Percentiles rank a stretch among this genome's conserved stretches.
These are phyloP conservation scores for Malurus elegans DNA, from an alignment of 2,113 vertebrate species.

Conservation along the genomic window DNA sequence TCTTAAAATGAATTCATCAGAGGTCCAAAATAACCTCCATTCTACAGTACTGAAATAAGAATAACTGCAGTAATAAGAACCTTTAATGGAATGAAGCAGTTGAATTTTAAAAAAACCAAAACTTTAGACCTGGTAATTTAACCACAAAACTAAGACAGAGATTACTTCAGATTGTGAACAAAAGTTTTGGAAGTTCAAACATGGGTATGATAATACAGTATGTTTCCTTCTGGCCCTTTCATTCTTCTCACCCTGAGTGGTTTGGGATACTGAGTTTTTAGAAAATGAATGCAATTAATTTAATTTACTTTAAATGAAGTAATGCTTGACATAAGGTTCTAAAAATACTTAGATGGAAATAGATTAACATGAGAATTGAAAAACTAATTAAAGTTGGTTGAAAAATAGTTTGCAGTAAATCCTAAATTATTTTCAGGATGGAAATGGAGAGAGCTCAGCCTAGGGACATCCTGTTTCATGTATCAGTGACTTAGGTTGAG, in stretches of 20 bases:
- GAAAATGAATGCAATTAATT: not conserved
- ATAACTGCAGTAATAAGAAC: not conserved
- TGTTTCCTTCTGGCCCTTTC: not conserved
- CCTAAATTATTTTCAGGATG: not conserved
- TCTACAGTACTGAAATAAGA: not conserved
- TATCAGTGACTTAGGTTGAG: not conserved
- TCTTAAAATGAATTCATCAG: not conserved
- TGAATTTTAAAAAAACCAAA: not conserved
- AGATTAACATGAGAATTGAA: not conserved
- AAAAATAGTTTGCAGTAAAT: not conserved
- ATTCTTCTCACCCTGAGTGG: rapidly evolving
- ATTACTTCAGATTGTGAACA: not conserved
- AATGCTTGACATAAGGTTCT: not conserved
- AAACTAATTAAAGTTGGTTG: not conserved
- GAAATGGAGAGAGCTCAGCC: not conserved
- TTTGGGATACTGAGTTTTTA: not conserved
- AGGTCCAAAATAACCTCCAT: not conserved
- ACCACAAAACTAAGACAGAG: not conserved
- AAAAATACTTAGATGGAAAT: not conserved
- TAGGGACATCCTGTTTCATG: not conserved
- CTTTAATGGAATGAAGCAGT: not conserved
- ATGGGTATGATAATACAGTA: not conserved
- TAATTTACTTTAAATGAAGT: not conserved
- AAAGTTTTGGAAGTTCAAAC: not conserved
- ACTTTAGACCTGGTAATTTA: not conserved